These are phyloP conservation scores for Acleris literana DNA, from an alignment of 2,888 invertebrate species.

Conservation along the genomic window DNA sequence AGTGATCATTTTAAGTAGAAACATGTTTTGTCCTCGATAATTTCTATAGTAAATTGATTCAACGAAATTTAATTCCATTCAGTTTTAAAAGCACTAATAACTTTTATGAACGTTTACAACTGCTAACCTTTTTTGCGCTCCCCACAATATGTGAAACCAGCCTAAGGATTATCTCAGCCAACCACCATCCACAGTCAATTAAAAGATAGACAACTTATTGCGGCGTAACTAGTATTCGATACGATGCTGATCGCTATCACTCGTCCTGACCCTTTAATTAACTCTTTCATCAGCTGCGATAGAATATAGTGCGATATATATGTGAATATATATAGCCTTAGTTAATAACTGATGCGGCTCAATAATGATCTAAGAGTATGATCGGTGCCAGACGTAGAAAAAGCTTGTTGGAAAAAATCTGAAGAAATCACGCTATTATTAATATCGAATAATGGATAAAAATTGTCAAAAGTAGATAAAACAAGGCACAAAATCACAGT, in stretches of 20 bases:
- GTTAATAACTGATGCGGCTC: background rate
- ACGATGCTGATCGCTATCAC: conserved; percentile 29
- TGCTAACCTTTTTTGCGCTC: background rate
- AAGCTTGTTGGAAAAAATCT: no score
- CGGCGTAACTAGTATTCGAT: conserved; percentile 30
- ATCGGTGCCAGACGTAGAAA: no score
- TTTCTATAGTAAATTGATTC: no score
- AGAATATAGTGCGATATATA: conserved; percentile 12
- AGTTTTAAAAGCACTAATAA: background rate
- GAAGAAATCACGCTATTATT: no score
- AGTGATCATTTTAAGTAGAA: no score
- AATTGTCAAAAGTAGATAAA: no score
- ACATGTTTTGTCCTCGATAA: no score
- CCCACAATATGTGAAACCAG: background rate
- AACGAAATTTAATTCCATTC: no score
- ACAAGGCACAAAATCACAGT: no score
- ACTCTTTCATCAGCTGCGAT: conserved; percentile 33
- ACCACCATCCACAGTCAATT: conserved; percentile 34
- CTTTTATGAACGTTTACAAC: background rate
- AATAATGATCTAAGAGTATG: background rate
- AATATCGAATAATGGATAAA: no score
- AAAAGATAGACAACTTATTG: conserved; percentile 37
- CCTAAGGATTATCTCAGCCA: conserved; percentile 13
- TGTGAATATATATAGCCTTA: conserved; percentile 1
- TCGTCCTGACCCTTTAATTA: conserved; percentile 35